A percentile compares a stretch with the other conserved stretches of the same genome.
Conservation (phyloP, 2,113 vertebrate genomes). For the Strix uralensis region DNA sequence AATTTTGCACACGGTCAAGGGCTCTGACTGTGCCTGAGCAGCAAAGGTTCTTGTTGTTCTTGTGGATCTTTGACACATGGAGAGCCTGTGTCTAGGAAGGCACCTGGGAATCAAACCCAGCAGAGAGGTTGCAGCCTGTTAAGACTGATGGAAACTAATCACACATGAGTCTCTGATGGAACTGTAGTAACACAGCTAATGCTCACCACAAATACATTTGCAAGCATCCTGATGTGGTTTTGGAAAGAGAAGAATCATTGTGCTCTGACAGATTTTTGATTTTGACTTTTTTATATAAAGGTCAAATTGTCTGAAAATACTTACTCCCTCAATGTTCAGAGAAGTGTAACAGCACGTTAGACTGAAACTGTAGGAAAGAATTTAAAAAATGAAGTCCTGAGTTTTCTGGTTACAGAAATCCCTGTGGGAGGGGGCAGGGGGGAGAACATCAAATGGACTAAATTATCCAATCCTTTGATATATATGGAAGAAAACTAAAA, state of each 20-base stretch:
- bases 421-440: fast-evolving
- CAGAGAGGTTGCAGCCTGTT: background rate
- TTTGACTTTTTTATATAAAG: background rate
- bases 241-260: background rate
- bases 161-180: background rate
- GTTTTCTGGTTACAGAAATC: background rate
- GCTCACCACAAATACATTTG: background rate
- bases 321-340: background rate
- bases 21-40: background rate
- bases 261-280: background rate
- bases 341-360: background rate
- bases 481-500: background rate
- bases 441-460: background rate
- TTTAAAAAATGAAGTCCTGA: background rate
- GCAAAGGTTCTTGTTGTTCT: background rate
- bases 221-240: background rate
- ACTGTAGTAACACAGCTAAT: background rate
- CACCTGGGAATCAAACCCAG: background rate
- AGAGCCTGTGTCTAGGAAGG: background rate
- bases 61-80: background rate
- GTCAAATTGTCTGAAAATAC: background rate
- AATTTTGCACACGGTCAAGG: background rate
- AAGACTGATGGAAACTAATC: background rate
- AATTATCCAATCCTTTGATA: background rate
- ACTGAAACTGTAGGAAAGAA: background rate